These are phyloP conservation scores for Diplodus puntazzo DNA, from an alignment of 2,797 vertebrate species.

Conservation along the genomic window DNA sequence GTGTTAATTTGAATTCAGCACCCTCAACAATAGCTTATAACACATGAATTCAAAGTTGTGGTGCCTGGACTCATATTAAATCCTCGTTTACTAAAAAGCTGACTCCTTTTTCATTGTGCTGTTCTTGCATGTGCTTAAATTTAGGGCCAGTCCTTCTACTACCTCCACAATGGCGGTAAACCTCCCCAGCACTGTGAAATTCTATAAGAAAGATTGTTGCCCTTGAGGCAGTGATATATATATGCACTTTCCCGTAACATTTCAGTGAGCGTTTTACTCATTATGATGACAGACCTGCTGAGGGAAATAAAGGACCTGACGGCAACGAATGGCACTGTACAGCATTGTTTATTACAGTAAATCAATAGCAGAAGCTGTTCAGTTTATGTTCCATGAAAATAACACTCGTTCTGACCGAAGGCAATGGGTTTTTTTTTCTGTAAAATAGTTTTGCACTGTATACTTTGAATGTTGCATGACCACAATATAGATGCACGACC, in stretches of 20 bases:
- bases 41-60: background rate
- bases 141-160: slow-evolving; percentile 12
- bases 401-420: background rate
- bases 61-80: background rate
- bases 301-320: slow-evolving; percentile 3
- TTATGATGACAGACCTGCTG: slow-evolving; percentile 23
- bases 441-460: background rate
- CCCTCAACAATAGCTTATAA: background rate
- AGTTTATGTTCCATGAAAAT: slow-evolving; percentile 12
- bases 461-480: background rate
- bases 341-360: slow-evolving; percentile 23
- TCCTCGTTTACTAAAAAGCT: background rate
- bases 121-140: slow-evolving; percentile 1
- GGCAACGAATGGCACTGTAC: background rate
- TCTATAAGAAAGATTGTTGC: slow-evolving; percentile 13
- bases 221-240: slow-evolving; percentile 18
- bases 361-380: slow-evolving; percentile 19
- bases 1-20: background rate
- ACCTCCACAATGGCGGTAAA: slow-evolving; percentile 3
- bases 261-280: slow-evolving; percentile 11
- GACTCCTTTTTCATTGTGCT: background rate
- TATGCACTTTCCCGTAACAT: slow-evolving; percentile 16
- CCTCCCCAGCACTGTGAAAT: background rate
- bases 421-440: background rate
- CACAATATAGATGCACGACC: background rate